Base-by-base conservation (phyloP, 2,797 vertebrate genomes). In the Dendrocincla fuliginosa region DNA sequence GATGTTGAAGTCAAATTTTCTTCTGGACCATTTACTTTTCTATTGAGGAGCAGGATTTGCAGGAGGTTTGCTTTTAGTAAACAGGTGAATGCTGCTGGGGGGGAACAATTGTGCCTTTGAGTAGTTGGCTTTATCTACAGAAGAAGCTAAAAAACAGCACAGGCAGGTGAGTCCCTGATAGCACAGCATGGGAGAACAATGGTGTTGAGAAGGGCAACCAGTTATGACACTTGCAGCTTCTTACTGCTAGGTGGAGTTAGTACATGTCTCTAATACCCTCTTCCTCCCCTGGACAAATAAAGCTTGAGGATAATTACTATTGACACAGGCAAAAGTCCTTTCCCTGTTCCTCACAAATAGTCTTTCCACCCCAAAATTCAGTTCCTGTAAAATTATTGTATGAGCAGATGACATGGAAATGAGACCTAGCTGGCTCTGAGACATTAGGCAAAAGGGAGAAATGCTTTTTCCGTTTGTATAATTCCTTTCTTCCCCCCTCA, bases 111-210 rank as follows among this genome's bases (percentile, higher is more conserved):
- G 2, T 87, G 60, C 52, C 10, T 50, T 89, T 80, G 67, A 82
- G 52, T 41, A 16, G 39, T 28, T 37, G 18, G 23, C 13, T 59
- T 74, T 57, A 30, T 84, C 42, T 79, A 67, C 2, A 77, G 78
- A 47, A 84, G 56, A 69, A 87, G 70, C 25, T 77, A 83, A 89
- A 93, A 93, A 74, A 6, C 47, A 79, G 67, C 63, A 27, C 15
- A 16, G 59, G 35, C 55, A 76, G 68, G 60, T 70, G 79, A 79
- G n/a, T 32, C 39, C 59, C 59, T 42, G 47, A 15, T 4, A 81
- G 69, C 42, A 55, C 18, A 30, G 4, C 0, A 1, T 20, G 55
- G 24, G 32, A 86, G 27, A 70, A 22, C 17, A 16, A 4, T 0
- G 0, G 11, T 84, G 50, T 20, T 64, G 32, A 14, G 13, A 49